Conservation (phyloP, 2,113 vertebrate species). For the Oncorhynchus nerka region DNA sequence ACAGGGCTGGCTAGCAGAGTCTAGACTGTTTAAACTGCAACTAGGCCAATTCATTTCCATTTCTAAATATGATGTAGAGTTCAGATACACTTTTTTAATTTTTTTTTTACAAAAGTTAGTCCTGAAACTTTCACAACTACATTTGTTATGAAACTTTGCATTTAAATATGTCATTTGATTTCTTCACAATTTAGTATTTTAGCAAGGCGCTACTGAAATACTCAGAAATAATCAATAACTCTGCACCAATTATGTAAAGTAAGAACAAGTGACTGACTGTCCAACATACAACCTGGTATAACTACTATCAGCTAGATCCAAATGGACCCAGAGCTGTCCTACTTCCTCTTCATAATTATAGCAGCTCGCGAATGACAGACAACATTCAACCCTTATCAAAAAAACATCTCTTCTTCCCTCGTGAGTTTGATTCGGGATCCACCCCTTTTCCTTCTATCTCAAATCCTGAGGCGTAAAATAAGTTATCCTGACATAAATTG, state of each 20-base stretch:
- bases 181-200: background rate
- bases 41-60: constrained; percentile 4
- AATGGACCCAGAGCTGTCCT: background rate
- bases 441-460: background rate
- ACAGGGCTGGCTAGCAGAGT: background rate
- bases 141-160: background rate
- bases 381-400: background rate
- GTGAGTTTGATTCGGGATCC: background rate
- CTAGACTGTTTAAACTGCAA: constrained; percentile 4
- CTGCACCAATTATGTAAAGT: background rate
- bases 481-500: background rate
- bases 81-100: background rate
- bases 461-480: background rate
- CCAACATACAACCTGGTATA: background rate
- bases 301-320: no score
- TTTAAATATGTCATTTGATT: background rate
- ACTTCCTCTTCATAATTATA: background rate
- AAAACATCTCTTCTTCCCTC: background rate
- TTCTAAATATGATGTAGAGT: background rate
- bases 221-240: no score
- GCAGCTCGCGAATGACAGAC: background rate
- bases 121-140: background rate
- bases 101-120: background rate
- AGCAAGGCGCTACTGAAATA: no score
- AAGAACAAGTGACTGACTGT: background rate